A percentile compares a stretch with the other conserved stretches of the same genome.
These are phyloP conservation scores for Nicator chloris DNA, from an alignment of 2,113 vertebrate genomes.

Conservation along the genomic window DNA sequence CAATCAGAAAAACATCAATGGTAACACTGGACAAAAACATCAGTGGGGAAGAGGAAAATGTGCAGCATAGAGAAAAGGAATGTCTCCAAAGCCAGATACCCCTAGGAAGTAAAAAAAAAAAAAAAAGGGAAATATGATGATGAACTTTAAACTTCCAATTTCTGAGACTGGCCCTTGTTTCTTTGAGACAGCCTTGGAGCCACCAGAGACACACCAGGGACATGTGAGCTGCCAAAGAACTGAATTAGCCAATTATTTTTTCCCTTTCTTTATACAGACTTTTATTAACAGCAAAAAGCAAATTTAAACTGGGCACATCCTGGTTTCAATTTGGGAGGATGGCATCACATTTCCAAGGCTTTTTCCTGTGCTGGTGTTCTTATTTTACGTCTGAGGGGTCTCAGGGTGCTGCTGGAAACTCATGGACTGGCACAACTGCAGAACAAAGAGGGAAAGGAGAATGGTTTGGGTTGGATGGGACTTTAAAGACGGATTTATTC, in stretches of 20 bases:
- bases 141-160: neutral
- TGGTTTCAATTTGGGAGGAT: neutral
- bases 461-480: neutral
- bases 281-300: neutral
- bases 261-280: neutral
- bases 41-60: neutral
- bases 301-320: neutral
- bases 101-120: neutral
- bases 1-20: neutral
- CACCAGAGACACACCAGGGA: neutral
- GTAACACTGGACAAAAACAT: neutral
- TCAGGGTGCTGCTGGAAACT: neutral
- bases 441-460: neutral
- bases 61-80: neutral
- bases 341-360: neutral
- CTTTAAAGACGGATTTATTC: neutral
- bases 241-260: neutral
- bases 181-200: neutral
- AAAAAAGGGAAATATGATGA: neutral
- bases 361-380: neutral
- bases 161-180: neutral
- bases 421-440: neutral
- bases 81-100: neutral
- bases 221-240: neutral
- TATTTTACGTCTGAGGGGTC: neutral